These are phyloP conservation scores for Malaclemys terrapin DNA, from an alignment of 2,113 vertebrate genomes.

Conservation along the genomic window DNA sequence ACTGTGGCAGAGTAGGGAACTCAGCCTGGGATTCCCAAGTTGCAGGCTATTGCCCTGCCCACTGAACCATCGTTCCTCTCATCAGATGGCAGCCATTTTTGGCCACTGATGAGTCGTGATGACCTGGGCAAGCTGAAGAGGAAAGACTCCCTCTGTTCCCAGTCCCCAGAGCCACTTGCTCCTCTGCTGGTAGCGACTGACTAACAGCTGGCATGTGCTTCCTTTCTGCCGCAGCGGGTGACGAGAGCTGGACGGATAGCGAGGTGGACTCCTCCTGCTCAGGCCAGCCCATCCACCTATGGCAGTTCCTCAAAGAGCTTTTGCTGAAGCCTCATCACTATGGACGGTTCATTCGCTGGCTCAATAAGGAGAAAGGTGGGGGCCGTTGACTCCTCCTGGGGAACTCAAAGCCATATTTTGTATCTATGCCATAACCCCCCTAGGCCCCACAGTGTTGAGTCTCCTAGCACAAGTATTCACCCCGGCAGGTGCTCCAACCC, in stretches of 20 bases:
- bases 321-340: constrained; percentile 96
- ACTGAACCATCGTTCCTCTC: neutral
- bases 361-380: constrained; percentile 97
- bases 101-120: neutral
- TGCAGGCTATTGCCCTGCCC: neutral
- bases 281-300: constrained; percentile 96
- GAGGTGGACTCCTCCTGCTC: constrained; percentile 95
- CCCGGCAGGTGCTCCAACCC: neutral
- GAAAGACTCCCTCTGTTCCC: neutral
- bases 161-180: neutral
- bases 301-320: constrained; percentile 97
- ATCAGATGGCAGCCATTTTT: neutral
- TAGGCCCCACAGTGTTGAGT: neutral
- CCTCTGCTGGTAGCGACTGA: neutral
- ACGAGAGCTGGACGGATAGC: constrained; percentile 85
- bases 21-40: neutral
- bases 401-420: neutral
- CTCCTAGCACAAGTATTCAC: neutral
- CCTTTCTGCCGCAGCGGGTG: constrained; percentile 50
- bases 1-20: neutral
- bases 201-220: neutral
- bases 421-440: neutral
- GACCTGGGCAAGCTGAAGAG: neutral
- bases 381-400: neutral
- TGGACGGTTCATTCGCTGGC: constrained; percentile 96